phyloP scores from a whole-genome alignment of 2,888 invertebrate species.

The Eupithecia subfuscata region DNA sequence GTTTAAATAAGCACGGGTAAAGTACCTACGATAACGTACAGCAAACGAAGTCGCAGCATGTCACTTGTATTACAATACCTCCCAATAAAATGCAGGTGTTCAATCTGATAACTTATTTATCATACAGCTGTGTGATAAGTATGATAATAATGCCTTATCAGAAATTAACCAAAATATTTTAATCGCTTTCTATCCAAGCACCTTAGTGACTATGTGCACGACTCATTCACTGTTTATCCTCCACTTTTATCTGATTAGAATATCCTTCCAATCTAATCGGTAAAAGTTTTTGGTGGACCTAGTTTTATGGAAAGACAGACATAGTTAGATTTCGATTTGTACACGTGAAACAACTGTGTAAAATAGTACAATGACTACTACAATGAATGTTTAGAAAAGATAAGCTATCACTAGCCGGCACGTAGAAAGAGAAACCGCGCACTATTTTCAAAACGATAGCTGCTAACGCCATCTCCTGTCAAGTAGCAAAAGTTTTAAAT shows the following conservation, averaged over 20 bases:
- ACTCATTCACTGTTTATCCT: neutral
- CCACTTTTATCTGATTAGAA: neutral
- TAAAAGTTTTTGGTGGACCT: no score
- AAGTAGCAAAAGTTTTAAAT: neutral
- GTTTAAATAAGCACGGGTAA: no score
- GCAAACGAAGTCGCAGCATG: neutral
- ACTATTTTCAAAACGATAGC: neutral
- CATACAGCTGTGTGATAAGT: neutral
- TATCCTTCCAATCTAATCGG: no score
- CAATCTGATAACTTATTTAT: neutral
- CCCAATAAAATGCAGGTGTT: slow-evolving; percentile 6
- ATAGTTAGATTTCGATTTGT: no score
- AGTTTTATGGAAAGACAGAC: no score
- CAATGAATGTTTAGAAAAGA: no score
- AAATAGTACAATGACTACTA: no score
- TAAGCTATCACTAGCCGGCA: no score
- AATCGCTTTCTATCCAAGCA: neutral
- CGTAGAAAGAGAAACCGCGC: no score
- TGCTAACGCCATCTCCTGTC: neutral
- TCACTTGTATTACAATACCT: neutral
- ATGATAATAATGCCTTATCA: slow-evolving; percentile 2
- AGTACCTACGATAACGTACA: no score
- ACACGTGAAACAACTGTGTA: no score
- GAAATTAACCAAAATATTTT: neutral
- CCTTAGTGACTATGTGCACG: neutral